Percentiles rank a stretch among this genome's conserved stretches.
phyloP scores from a whole-genome alignment of 2,113 vertebrate species.

The Dicrurus megarhynchus region DNA sequence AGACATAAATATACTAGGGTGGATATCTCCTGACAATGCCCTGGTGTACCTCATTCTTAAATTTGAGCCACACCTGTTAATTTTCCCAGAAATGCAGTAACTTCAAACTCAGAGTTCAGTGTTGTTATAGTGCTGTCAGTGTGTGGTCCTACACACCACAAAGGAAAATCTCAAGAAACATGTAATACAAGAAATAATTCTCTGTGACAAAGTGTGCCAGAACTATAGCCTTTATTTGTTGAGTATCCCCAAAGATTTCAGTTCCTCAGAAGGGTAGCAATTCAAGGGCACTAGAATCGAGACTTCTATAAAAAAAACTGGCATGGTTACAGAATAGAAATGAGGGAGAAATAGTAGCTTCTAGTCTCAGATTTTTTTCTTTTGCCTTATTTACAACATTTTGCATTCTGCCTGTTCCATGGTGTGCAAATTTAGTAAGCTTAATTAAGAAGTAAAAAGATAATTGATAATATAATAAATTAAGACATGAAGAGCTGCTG shows the following conservation, averaged over 20 bases:
- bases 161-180: not conserved
- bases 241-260: not conserved
- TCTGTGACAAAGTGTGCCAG: not conserved
- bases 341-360: fast-evolving
- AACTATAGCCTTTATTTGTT: not conserved
- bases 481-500: not conserved
- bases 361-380: not conserved
- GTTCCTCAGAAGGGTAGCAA: not conserved
- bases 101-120: not conserved
- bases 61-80: not conserved
- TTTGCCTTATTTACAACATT: not conserved
- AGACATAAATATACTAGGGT: not conserved
- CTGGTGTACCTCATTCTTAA: not conserved
- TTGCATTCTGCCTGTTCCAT: not conserved
- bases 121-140: not conserved
- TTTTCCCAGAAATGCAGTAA: not conserved
- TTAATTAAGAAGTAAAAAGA: not conserved
- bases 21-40: not conserved
- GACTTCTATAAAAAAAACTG: not conserved
- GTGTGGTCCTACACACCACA: not conserved
- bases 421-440: not conserved
- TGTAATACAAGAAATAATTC: not conserved
- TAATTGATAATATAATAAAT: not conserved
- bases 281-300: not conserved
- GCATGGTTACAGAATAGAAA: not conserved